Conservation (phyloP, 2,797 vertebrate species). For the Falco rusticolus region DNA sequence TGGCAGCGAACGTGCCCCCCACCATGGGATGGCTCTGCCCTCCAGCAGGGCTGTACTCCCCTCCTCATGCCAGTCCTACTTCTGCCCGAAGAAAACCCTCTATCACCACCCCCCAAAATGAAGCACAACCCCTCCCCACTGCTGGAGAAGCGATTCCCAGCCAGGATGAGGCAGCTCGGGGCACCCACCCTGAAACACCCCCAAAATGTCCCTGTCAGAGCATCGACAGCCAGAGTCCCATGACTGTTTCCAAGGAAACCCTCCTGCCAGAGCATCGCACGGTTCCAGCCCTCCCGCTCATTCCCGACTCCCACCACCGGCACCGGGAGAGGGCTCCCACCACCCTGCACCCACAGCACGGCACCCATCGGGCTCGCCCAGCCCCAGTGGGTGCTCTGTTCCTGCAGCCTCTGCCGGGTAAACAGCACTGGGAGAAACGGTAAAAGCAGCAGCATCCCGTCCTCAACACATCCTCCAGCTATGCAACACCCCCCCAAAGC, state of each 20-base stretch:
- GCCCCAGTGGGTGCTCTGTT: neutral
- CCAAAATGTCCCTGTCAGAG: neutral
- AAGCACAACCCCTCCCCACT: neutral
- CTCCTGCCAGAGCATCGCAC: neutral
- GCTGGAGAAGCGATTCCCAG: fast-evolving
- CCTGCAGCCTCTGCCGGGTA: neutral
- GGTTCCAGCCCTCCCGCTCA: neutral
- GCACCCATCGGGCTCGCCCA: fast-evolving
- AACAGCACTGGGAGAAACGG: neutral
- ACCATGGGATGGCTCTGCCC: neutral
- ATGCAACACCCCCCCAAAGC: neutral
- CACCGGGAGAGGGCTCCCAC: neutral
- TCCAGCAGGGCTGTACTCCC: neutral
- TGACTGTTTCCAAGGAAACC: neutral
- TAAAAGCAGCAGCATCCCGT: neutral
- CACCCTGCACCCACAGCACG: neutral
- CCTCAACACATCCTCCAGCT: neutral
- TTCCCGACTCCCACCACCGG: fast-evolving
- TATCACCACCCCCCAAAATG: neutral
- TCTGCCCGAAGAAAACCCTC: neutral
- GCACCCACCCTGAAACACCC: neutral
- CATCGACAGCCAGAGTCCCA: fast-evolving
- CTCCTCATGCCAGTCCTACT: neutral
- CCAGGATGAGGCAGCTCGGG: fast-evolving
- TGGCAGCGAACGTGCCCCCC: fast-evolving